Percentiles rank a stretch among this genome's conserved stretches.
phyloP scores from a whole-genome alignment of 2,113 vertebrate species.

The Elephantulus edwardii region DNA sequence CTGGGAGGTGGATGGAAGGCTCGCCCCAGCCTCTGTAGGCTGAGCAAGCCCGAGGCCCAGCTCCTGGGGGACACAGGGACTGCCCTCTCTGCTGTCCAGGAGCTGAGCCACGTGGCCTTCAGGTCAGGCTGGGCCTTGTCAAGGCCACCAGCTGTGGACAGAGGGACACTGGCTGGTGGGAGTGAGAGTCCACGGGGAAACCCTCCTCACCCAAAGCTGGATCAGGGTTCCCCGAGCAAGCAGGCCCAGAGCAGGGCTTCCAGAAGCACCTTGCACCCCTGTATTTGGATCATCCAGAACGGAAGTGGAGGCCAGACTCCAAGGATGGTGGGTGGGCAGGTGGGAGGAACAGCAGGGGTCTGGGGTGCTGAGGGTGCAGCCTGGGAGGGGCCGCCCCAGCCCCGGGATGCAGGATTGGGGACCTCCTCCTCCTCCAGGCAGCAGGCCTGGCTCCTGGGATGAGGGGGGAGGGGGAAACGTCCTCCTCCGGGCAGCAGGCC shows the following conservation, averaged over 20 bases:
- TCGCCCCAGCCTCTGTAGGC: too few species aligned
- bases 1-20: too few species aligned
- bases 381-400: neutral
- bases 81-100: accelerated
- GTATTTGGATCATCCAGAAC: too few species aligned
- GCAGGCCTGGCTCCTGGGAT: neutral
- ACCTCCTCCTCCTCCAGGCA: neutral
- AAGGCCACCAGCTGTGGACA: neutral
- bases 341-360: too few species aligned
- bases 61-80: neutral
- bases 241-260: neutral
- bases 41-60: neutral
- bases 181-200: neutral
- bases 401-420: too few species aligned
- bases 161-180: neutral
- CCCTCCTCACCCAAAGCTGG: neutral
- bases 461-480: neutral
- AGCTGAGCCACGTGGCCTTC: neutral
- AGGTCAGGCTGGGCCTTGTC: too few species aligned
- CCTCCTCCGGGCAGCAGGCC: too few species aligned
- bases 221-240: accelerated
- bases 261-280: neutral
- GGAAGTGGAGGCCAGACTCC: neutral
- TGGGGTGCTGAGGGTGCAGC: too few species aligned
- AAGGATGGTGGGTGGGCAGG: neutral